These are phyloP conservation scores for Phrynosoma platyrhinos DNA, from an alignment of 2,113 vertebrate species.

Conservation along the genomic window DNA sequence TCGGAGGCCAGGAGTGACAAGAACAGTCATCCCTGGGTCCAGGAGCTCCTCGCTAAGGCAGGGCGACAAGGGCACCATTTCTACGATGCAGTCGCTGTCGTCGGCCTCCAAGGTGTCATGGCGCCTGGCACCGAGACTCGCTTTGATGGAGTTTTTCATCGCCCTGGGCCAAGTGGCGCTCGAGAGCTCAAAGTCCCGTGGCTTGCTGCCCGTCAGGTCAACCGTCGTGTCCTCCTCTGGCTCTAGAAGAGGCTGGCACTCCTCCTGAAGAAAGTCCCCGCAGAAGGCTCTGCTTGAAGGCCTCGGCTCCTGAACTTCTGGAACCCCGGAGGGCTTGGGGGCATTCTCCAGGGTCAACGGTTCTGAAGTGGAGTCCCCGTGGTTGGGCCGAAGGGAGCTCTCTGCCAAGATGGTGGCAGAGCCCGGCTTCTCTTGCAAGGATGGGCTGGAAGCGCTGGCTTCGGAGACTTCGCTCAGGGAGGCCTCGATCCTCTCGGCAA, in stretches of 20 bases:
- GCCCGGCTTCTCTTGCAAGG: conserved; percentile 85
- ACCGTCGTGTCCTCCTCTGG: neutral
- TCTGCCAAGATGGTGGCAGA: conserved; percentile 76
- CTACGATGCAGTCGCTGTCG: conserved; percentile 73
- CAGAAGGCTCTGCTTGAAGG: conserved; percentile 54
- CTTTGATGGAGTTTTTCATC: conserved; percentile 77
- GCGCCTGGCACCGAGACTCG: conserved; percentile 68
- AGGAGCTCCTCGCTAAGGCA: conserved; percentile 91
- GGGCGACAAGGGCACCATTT: conserved; percentile 86
- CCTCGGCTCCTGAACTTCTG: conserved; percentile 63
- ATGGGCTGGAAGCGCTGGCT: conserved; percentile 78
- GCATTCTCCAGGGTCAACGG: conserved; percentile 76
- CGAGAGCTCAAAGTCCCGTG: conserved; percentile 65
- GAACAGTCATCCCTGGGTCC: conserved; percentile 80
- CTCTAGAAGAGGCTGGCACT: conserved; percentile 69
- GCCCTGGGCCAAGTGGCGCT: conserved; percentile 84
- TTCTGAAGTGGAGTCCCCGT: conserved; percentile 65
- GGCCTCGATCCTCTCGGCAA: conserved; percentile 91
- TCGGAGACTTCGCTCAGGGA: conserved; percentile 84
- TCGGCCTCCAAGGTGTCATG: conserved; percentile 79
- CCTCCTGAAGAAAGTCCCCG: conserved; percentile 56
- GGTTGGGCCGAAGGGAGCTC: conserved; percentile 58
- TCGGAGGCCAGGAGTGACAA: conserved; percentile 83
- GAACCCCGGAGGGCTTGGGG: conserved; percentile 63
- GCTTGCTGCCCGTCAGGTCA: conserved; percentile 42